phyloP scores from a whole-genome alignment of 2,797 vertebrate species.

The Hylomyscus alleni region DNA sequence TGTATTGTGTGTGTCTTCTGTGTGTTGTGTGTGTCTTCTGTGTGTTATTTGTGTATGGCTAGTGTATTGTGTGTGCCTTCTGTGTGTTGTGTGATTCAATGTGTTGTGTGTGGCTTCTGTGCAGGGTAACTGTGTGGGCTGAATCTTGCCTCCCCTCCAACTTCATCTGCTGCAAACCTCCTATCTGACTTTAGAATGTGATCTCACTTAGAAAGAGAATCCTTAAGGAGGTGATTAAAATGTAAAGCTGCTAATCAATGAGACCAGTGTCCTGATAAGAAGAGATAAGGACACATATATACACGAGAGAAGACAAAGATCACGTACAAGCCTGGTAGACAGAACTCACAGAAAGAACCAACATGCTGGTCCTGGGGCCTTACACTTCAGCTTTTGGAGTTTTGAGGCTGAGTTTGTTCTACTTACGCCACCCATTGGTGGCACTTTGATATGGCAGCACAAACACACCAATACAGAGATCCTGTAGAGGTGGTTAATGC shows the following conservation, averaged over 20 bases:
- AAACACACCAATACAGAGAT: neutral
- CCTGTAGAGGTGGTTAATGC: accelerated
- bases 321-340: neutral
- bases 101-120: neutral
- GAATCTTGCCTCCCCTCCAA: too few species aligned
- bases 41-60: neutral
- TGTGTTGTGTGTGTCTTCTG: neutral
- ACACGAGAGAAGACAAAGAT: too few species aligned
- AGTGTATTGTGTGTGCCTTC: neutral
- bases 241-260: neutral
- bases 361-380: neutral
- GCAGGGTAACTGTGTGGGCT: neutral
- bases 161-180: neutral
- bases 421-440: neutral
- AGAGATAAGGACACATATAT: neutral
- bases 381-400: neutral
- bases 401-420: neutral
- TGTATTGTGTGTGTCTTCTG: neutral
- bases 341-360: neutral
- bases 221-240: slow-evolving; percentile 16
- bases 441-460: neutral
- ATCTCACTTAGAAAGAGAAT: neutral
- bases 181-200: neutral
- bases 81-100: neutral
- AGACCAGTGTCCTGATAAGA: neutral